Percentiles rank a stretch among this genome's conserved stretches.
phyloP scores from a whole-genome alignment of 1,140 invertebrate genomes.

The Orussus abietinus region DNA sequence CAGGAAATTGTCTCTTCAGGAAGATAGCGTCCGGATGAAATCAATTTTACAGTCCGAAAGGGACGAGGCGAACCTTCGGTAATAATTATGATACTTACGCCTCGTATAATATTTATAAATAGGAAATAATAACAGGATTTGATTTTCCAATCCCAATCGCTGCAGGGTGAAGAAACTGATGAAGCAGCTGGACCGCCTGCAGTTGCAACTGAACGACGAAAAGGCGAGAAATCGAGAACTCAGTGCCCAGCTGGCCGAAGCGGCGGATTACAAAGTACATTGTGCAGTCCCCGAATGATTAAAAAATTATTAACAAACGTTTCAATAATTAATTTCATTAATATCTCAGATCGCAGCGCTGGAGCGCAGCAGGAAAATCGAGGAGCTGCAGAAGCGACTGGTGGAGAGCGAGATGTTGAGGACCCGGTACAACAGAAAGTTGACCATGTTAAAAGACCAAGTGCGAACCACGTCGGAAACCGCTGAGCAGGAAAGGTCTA shows the following conservation, averaged over 20 bases:
- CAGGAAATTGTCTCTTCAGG: slow-evolving; percentile 79
- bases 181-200: slow-evolving; percentile 72
- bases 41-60: slow-evolving; percentile 64
- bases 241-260: slow-evolving; percentile 74
- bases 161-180: slow-evolving; percentile 66
- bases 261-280: slow-evolving; percentile 80
- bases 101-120: too few relatives aligned
- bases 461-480: slow-evolving; percentile 61
- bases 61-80: slow-evolving; percentile 71
- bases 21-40: slow-evolving; percentile 68
- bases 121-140: too few relatives aligned
- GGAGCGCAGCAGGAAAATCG: slow-evolving; percentile 76
- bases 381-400: slow-evolving; percentile 73
- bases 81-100: too few relatives aligned
- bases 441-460: slow-evolving; percentile 68
- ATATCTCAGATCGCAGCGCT: slow-evolving; percentile 68
- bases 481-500: slow-evolving; percentile 65
- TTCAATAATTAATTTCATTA: slow-evolving; percentile 7
- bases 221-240: slow-evolving; percentile 69
- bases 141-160: not conserved
- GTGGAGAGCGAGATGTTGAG: slow-evolving; percentile 70
- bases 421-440: slow-evolving; percentile 67
- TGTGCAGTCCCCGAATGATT: too few relatives aligned
- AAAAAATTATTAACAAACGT: slow-evolving; percentile 10
- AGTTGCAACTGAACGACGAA: slow-evolving; percentile 68